These are phyloP conservation scores for Meiosimyza platycephala DNA, from an alignment of 2,888 invertebrate species.

Conservation along the genomic window DNA sequence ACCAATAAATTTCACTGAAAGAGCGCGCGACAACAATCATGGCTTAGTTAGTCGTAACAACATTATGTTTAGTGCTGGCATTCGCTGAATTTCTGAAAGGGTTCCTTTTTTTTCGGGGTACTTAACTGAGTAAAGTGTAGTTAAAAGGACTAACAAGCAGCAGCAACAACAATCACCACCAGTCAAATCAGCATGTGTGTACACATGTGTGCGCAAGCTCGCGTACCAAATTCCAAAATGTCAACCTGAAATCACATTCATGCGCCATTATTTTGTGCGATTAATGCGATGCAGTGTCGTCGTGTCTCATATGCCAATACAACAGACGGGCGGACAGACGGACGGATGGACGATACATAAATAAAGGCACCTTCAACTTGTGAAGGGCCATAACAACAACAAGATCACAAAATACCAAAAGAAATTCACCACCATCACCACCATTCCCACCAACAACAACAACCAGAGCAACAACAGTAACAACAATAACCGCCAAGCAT, in stretches of 20 bases:
- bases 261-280: conserved; percentile 32
- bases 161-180: background rate
- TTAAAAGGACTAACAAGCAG: conserved; percentile 13
- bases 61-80: conserved; percentile 10
- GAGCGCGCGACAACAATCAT: conserved; percentile 51
- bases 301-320: conserved; percentile 31
- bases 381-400: conserved; percentile 23
- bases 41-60: conserved; percentile 34
- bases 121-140: background rate
- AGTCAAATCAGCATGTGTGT: too few species aligned
- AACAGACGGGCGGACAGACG: conserved; percentile 12
- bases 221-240: conserved; percentile 32
- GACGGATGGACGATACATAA: conserved; percentile 32
- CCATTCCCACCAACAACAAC: background rate
- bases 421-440: background rate
- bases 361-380: conserved; percentile 33
- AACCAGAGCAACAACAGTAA: conserved; percentile 18
- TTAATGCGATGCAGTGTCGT: conserved; percentile 36
- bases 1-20: conserved; percentile 63
- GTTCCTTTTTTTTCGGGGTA: background rate
- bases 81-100: background rate
- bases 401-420: conserved; percentile 27
- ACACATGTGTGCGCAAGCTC: conserved; percentile 22
- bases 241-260: conserved; percentile 34
- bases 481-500: conserved; percentile 25